A percentile compares a stretch with the other conserved stretches of the same genome.
phyloP scores from a whole-genome alignment of 1,140 invertebrate genomes.

The Halesus radiatus region DNA sequence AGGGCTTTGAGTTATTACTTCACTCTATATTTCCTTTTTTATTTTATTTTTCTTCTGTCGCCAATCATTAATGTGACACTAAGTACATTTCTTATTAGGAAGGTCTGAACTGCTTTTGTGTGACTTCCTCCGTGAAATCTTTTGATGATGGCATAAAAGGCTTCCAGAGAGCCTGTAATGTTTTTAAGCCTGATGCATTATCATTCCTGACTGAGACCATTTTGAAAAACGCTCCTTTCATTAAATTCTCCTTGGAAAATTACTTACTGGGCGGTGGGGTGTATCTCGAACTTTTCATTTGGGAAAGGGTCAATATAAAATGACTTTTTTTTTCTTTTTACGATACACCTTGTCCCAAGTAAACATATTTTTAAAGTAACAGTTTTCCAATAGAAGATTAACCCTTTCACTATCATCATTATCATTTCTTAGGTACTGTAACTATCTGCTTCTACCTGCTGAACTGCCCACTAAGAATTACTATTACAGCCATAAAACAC shows the following conservation, averaged over 20 bases:
- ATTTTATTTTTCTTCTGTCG: neutral
- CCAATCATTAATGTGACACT: conserved; percentile 2
- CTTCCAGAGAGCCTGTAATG: neutral
- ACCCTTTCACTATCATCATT: too few species aligned
- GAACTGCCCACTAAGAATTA: too few species aligned
- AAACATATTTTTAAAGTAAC: too few species aligned
- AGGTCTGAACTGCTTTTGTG: neutral
- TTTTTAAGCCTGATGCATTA: conserved; percentile 1
- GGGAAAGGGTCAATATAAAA: neutral
- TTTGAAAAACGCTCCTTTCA: neutral
- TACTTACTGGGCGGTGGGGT: neutral
- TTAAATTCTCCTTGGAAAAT: neutral
- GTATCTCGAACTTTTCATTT: conserved; percentile 4
- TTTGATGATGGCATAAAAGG: neutral
- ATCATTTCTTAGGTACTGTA: too few species aligned
- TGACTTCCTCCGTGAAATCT: neutral
- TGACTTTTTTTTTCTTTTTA: too few species aligned
- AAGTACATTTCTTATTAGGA: neutral
- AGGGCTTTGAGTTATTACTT: too few species aligned
- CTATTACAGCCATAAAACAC: too few species aligned
- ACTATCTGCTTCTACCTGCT: too few species aligned
- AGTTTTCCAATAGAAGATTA: too few species aligned
- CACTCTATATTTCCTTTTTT: too few species aligned
- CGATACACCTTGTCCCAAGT: too few species aligned
- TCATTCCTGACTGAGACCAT: neutral